These are phyloP conservation scores for Druon quercuslanigerum DNA, from an alignment of 1,140 invertebrate species.

Conservation along the genomic window DNA sequence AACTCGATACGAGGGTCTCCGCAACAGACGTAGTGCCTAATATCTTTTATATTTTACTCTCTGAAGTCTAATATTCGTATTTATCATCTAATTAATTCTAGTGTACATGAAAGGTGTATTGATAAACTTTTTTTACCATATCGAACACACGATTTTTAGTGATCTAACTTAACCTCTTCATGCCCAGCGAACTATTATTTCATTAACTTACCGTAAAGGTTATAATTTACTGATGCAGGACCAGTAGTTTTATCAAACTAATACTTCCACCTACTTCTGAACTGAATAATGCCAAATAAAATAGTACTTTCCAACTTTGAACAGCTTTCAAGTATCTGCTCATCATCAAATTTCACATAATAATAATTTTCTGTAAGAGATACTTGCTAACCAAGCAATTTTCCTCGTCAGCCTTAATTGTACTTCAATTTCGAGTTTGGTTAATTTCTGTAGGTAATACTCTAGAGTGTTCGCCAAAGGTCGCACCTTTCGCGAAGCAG, in stretches of 20 bases:
- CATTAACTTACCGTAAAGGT: too few species aligned
- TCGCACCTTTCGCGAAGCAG: slow-evolving; percentile 30
- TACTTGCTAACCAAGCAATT: background rate
- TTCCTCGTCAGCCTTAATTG: slow-evolving; percentile 35
- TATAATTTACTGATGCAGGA: too few species aligned
- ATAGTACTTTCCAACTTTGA: background rate
- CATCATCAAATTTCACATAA: slow-evolving; percentile 11
- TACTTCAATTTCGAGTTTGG: slow-evolving; percentile 44
- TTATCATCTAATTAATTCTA: too few species aligned
- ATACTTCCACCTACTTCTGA: background rate
- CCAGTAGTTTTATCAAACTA: too few species aligned
- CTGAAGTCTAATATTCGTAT: slow-evolving; percentile 47
- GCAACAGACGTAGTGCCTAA: slow-evolving; percentile 60
- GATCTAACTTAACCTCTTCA: too few species aligned
- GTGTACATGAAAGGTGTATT: too few species aligned
- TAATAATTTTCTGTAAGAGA: slow-evolving; percentile 25
- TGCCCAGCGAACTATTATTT: too few species aligned
- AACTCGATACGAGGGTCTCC: slow-evolving; percentile 64
- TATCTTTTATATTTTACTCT: slow-evolving; percentile 67
- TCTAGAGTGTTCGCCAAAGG: slow-evolving; percentile 36
- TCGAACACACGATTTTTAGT: too few species aligned
- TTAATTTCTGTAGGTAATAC: slow-evolving; percentile 47
- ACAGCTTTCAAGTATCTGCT: background rate
- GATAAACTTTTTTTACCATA: too few species aligned
- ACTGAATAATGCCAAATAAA: background rate